Conservation (phyloP, 2,797 vertebrate species). For the Podarcis siculus region DNA sequence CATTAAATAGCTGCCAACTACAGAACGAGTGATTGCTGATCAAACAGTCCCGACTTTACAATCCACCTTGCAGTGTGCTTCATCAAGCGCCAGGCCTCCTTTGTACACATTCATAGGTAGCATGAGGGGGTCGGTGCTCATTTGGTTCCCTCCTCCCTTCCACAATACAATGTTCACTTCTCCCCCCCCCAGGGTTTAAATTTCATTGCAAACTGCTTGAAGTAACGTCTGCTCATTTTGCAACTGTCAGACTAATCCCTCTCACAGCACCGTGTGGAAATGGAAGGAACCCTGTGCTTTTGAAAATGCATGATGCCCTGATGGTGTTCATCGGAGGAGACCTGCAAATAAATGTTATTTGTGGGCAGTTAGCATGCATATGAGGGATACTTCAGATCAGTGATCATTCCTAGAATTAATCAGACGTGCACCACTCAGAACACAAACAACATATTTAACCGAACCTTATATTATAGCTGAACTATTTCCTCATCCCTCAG, state of each 20-base stretch:
- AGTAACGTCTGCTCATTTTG: background rate
- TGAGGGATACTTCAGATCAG: background rate
- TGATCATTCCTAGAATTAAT: background rate
- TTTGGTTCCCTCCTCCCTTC: background rate
- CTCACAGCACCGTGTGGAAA: background rate
- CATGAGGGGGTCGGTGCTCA: background rate
- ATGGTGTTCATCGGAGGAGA: background rate
- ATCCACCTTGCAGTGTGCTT: background rate
- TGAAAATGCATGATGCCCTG: background rate
- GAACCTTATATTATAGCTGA: background rate
- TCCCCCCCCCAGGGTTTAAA: background rate
- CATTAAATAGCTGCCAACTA: slow-evolving; percentile 21
- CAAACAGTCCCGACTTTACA: background rate
- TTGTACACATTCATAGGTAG: background rate
- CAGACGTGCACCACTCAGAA: background rate
- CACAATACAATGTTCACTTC: background rate
- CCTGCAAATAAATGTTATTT: background rate
- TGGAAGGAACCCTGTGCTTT: background rate
- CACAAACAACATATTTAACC: background rate
- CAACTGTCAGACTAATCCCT: background rate
- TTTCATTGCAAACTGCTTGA: slow-evolving; percentile 13
- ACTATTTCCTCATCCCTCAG: background rate
- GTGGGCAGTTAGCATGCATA: background rate
- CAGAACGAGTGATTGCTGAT: slow-evolving; percentile 18
- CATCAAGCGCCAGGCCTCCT: background rate